Evolutionary conservation across 1,140 invertebrate species (phyloP).

Genomic region (Papilio xuthus): DNA sequence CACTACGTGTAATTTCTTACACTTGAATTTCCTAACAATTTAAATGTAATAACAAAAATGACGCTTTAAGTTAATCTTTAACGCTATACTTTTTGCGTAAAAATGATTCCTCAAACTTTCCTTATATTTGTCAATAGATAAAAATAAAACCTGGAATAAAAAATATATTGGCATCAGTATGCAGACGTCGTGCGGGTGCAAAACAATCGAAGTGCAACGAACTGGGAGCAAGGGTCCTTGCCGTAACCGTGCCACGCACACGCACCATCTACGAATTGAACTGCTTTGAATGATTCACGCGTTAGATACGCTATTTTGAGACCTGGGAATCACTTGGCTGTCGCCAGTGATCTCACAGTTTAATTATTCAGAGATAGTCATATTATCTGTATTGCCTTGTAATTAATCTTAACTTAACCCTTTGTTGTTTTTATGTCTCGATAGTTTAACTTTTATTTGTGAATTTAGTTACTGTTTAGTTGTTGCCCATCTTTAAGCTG

Average conservation of each 20-base stretch:
- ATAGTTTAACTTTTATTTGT: constrained; percentile 4
- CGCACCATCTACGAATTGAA: constrained; percentile 55
- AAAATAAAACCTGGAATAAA: constrained; percentile 32
- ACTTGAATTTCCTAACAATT: background rate
- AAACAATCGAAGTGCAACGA: constrained; percentile 71
- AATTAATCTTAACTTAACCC: constrained; percentile 11
- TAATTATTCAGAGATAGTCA: background rate
- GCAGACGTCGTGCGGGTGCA: constrained; percentile 66
- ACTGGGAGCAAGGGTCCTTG: constrained; percentile 68
- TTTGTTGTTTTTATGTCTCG: constrained; percentile 23
- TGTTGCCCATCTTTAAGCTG: background rate
- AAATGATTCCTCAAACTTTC: background rate
- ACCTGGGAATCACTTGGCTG: constrained; percentile 34
- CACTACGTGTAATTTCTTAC: background rate
- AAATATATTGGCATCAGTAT: constrained; percentile 60
- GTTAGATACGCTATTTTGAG: constrained; percentile 50
- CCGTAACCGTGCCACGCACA: constrained; percentile 61
- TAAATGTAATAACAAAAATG: background rate
- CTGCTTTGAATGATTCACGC: constrained; percentile 59
- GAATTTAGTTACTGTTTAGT: background rate
- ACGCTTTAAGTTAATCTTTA: background rate
- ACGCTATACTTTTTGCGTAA: background rate
- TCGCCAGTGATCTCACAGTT: constrained; percentile 37
- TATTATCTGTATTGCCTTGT: constrained; percentile 9
- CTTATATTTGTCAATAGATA: constrained; percentile 33